A percentile compares a stretch with the other conserved stretches of the same genome.
phyloP scores from a whole-genome alignment of 2,888 invertebrate genomes.

The Clivina fossor region DNA sequence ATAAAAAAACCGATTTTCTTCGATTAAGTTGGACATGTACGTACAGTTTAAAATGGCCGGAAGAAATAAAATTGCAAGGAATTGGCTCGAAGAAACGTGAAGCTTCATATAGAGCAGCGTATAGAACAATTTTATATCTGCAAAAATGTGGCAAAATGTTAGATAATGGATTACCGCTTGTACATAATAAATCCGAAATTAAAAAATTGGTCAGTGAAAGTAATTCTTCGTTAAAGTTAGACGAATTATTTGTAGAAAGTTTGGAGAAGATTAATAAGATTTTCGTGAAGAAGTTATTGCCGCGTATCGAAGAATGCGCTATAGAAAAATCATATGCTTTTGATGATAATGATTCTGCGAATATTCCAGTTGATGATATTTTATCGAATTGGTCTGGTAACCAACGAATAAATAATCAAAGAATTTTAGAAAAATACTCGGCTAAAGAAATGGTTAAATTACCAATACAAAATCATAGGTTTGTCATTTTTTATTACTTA shows the following conservation, averaged over 20 bases:
- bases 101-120: constrained; percentile 59
- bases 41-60: constrained; percentile 62
- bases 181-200: constrained; percentile 54
- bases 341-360: constrained; percentile 36
- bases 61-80: constrained; percentile 57
- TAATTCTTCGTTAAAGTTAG: constrained; percentile 49
- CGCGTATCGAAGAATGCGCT: constrained; percentile 22
- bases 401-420: constrained; percentile 16
- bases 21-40: constrained; percentile 57
- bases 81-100: constrained; percentile 57
- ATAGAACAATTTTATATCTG: constrained; percentile 60
- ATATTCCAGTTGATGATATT: too few species aligned
- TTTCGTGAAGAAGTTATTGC: constrained; percentile 51
- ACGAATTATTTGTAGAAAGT: constrained; percentile 49
- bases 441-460: constrained; percentile 47
- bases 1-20: constrained; percentile 42
- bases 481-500: too few species aligned
- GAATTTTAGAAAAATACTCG: constrained; percentile 39
- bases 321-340: constrained; percentile 40
- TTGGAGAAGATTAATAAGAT: constrained; percentile 54
- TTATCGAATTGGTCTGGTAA: background rate
- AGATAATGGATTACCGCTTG: constrained; percentile 54
- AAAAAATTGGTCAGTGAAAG: constrained; percentile 48
- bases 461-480: constrained; percentile 53
- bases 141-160: constrained; percentile 55